Evolutionary conservation across 92 coral and sea anemone genomes (phyloP).

Genomic region (Porites cylindrica): DNA sequence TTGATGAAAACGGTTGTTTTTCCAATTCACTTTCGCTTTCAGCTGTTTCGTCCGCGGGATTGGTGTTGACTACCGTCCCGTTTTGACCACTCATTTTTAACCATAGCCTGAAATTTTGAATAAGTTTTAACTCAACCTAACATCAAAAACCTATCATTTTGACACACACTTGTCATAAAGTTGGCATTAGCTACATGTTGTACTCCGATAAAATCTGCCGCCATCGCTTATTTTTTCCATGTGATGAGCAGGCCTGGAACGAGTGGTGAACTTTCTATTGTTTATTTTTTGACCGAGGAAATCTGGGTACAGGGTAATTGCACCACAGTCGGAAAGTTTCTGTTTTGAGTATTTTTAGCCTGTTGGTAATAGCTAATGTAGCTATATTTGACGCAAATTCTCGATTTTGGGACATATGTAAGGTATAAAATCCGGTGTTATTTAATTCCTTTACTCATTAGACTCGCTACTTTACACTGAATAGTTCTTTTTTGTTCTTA

Average conservation of each 20-base stretch:
- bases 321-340: conserved; percentile 31
- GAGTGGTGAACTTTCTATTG: not conserved
- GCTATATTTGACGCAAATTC: too few species aligned
- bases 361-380: not conserved
- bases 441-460: not conserved
- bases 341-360: conserved; percentile 14
- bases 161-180: not conserved
- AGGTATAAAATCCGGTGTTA: conserved; percentile 12
- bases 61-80: not conserved
- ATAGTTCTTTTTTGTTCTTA: not conserved
- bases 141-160: not conserved
- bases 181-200: not conserved
- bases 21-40: conserved; percentile 5
- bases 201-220: not conserved
- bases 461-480: not conserved
- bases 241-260: conserved; percentile 10
- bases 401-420: not conserved
- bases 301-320: conserved; percentile 13
- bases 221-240: not conserved
- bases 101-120: not conserved
- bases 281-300: conserved; percentile 3
- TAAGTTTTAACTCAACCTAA: not conserved
- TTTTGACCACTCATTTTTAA: conserved; percentile 11
- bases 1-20: not conserved
- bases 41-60: not conserved